Conservation (phyloP, 1,140 invertebrate genomes). For the Dreissena rostriformis region DNA sequence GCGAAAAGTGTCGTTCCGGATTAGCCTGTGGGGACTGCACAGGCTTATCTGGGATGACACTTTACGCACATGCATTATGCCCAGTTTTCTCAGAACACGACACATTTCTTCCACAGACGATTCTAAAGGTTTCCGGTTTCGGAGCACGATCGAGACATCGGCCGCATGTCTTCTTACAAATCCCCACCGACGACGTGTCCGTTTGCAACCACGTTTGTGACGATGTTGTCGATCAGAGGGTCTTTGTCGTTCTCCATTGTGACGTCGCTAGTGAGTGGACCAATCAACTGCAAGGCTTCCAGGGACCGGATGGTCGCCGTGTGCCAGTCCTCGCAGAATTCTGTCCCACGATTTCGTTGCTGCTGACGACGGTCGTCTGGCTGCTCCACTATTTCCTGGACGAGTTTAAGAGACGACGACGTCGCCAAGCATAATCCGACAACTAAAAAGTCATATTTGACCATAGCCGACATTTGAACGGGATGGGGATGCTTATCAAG, state of each 20-base stretch:
- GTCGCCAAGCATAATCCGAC: conserved; percentile 7
- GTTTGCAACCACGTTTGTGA: too few species aligned
- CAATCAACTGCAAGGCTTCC: conserved; percentile 23
- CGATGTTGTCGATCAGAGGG: background rate
- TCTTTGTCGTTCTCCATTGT: background rate
- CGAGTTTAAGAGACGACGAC: background rate
- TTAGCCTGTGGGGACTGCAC: too few species aligned
- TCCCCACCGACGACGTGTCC: too few species aligned
- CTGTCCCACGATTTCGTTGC: conserved; percentile 10
- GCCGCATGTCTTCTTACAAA: too few species aligned
- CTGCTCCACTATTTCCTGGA: background rate
- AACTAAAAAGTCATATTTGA: conserved; percentile 11
- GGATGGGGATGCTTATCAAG: background rate
- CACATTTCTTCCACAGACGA: too few species aligned
- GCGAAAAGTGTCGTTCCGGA: too few species aligned
- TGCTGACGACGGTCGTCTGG: background rate
- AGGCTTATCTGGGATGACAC: too few species aligned
- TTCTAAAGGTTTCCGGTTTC: too few species aligned
- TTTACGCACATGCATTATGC: too few species aligned
- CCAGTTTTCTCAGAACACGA: too few species aligned
- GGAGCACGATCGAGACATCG: too few species aligned
- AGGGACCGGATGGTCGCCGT: conserved; percentile 12
- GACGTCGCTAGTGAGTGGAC: conserved; percentile 10
- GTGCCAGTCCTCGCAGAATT: conserved; percentile 42
- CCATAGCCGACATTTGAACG: conserved; percentile 22